These are phyloP conservation scores for Petrocephalus sullivani DNA, from an alignment of 2,797 vertebrate species.

Conservation along the genomic window DNA sequence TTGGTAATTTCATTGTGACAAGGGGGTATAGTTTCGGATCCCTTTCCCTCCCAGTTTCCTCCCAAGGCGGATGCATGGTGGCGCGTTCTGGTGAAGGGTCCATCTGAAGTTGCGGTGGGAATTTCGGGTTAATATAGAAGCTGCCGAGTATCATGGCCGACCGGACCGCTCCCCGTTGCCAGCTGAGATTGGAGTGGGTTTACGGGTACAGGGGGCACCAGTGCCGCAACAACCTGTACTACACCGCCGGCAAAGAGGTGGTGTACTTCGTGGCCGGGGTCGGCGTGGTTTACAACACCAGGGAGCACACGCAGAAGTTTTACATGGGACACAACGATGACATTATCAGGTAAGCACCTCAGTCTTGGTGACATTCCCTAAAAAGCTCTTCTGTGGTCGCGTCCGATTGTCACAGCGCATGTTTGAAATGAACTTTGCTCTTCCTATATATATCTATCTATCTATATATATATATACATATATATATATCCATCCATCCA, in stretches of 20 bases:
- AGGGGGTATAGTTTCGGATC: conserved; percentile 20
- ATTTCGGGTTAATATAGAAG: not conserved
- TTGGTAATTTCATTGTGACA: not conserved
- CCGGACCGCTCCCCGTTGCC: conserved; percentile 81
- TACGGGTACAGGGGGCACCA: conserved; percentile 92
- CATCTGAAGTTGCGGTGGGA: not conserved
- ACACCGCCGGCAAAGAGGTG: conserved; percentile 85
- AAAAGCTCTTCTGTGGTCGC: too few species aligned
- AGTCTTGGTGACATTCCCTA: not conserved
- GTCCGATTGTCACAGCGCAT: not conserved
- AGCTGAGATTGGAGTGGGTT: conserved; percentile 87
- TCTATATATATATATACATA: not conserved
- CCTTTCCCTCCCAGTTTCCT: not conserved
- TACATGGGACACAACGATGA: conserved; percentile 91
- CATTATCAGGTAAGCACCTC: conserved; percentile 79
- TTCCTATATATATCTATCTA: not conserved
- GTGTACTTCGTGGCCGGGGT: conserved; percentile 92
- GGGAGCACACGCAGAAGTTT: conserved; percentile 89
- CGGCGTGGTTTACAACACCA: conserved; percentile 86
- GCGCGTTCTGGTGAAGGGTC: not conserved
- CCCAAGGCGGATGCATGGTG: not conserved
- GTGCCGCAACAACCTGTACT: conserved; percentile 92
- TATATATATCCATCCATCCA: not conserved
- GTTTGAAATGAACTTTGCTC: not conserved
- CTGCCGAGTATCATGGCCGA: conserved; percentile 75